These are phyloP conservation scores for Copidosoma floridanum DNA, from an alignment of 1,140 invertebrate genomes.

Conservation along the genomic window DNA sequence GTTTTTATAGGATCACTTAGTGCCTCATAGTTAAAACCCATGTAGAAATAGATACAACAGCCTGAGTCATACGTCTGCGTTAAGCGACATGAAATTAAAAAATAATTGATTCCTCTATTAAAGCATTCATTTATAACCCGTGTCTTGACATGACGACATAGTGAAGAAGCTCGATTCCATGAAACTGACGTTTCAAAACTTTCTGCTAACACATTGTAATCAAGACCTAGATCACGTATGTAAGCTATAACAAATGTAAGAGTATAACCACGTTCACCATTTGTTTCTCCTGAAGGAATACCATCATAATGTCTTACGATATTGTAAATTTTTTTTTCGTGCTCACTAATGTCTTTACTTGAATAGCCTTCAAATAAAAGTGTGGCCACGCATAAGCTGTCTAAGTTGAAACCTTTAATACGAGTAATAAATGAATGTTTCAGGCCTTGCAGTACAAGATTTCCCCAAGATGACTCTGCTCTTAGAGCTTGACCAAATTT, in stretches of 20 bases:
- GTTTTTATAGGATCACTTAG: conserved; percentile 73
- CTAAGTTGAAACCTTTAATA: conserved; percentile 85
- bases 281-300: conserved; percentile 85
- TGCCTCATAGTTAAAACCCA: conserved; percentile 81
- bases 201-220: conserved; percentile 87
- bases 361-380: conserved; percentile 85
- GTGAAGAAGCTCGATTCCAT: conserved; percentile 83
- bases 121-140: conserved; percentile 75
- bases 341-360: conserved; percentile 67
- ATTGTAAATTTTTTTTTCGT: conserved; percentile 81
- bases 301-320: conserved; percentile 76
- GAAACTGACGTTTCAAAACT: conserved; percentile 98
- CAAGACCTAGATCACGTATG: conserved; percentile 87
- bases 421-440: conserved; percentile 89
- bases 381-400: conserved; percentile 86
- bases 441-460: conserved; percentile 72
- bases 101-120: conserved; percentile 61
- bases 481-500: conserved; percentile 89
- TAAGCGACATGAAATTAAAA: conserved; percentile 77
- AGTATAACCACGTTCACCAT: conserved; percentile 93
- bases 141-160: conserved; percentile 89
- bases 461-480: conserved; percentile 69
- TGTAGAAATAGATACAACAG: conserved; percentile 98
- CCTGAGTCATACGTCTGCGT: conserved; percentile 97
- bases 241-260: conserved; percentile 99